A percentile compares a stretch with the other conserved stretches of the same genome.
phyloP scores from a whole-genome alignment of 2,888 invertebrate genomes.

The Myopa tessellatipennis region DNA sequence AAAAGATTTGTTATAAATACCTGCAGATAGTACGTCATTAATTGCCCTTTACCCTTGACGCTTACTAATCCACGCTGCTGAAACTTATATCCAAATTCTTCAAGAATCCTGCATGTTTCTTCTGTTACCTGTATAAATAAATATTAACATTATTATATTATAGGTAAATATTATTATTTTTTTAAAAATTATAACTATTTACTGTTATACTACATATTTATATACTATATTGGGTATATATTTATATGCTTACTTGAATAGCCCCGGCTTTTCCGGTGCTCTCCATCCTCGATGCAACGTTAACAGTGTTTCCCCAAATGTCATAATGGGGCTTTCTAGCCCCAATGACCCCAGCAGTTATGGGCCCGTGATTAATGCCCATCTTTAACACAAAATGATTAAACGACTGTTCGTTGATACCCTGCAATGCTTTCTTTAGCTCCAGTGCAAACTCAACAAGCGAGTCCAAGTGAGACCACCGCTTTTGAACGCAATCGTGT shows the following conservation, averaged over 20 bases:
- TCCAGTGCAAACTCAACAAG: constrained; percentile 92
- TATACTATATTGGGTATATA: neutral
- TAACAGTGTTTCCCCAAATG: constrained; percentile 97
- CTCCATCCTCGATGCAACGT: constrained; percentile 98
- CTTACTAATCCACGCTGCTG: constrained; percentile 94
- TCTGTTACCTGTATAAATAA: constrained; percentile 82
- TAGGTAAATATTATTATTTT: neutral
- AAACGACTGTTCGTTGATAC: constrained; percentile 94
- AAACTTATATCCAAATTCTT: constrained; percentile 90
- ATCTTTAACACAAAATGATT: constrained; percentile 94
- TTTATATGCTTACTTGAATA: constrained; percentile 79
- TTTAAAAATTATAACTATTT: too few relatives aligned
- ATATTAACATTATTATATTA: neutral
- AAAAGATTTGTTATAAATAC: constrained; percentile 61
- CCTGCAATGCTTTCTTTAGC: constrained; percentile 87
- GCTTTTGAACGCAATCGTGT: constrained; percentile 77
- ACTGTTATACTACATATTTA: too few relatives aligned
- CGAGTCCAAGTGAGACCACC: constrained; percentile 86
- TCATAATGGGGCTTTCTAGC: constrained; percentile 96
- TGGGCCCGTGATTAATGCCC: constrained; percentile 96
- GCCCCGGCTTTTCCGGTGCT: constrained; percentile 96
- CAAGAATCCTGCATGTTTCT: constrained; percentile 90
- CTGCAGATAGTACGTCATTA: constrained; percentile 92
- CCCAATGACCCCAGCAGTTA: constrained; percentile 95
- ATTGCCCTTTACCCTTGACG: constrained; percentile 96